Conservation (phyloP, 2,888 invertebrate genomes). For the Ypsolopha sequella region DNA sequence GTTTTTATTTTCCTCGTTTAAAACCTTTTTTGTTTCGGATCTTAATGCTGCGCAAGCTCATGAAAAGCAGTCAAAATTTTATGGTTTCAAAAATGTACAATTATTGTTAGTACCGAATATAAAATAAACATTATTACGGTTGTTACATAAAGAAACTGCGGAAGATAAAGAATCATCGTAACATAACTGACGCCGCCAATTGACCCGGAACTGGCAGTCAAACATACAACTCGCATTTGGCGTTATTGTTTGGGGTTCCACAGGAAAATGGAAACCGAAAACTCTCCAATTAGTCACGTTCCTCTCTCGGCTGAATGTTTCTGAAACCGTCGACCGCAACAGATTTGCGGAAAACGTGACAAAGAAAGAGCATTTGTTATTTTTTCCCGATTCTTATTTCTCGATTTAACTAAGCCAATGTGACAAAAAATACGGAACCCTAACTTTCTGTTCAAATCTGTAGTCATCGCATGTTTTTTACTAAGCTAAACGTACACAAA, state of each 20-base stretch:
- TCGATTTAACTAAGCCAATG: too few relatives aligned
- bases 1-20: too few relatives aligned
- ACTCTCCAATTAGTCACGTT: too few relatives aligned
- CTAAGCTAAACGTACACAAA: too few relatives aligned
- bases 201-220: conserved; percentile 47
- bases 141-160: background rate
- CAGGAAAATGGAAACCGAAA: background rate
- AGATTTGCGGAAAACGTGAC: conserved; percentile 8
- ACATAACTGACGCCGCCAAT: conserved; percentile 22
- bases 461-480: too few relatives aligned
- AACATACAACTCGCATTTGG: conserved; percentile 11
- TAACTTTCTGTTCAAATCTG: too few relatives aligned
- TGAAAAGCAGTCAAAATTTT: too few relatives aligned
- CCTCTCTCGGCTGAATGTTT: too few relatives aligned
- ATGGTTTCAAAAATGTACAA: too few relatives aligned
- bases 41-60: too few relatives aligned
- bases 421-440: too few relatives aligned
- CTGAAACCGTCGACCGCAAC: conserved; percentile 1
- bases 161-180: background rate
- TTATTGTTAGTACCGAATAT: background rate
- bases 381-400: conserved; percentile 8
- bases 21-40: too few relatives aligned
- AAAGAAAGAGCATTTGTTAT: conserved; percentile 18
- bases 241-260: background rate
- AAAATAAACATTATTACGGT: conserved; percentile 4